Conservation (phyloP, 2,888 invertebrate species). For the Lepidochitona cinerea region DNA sequence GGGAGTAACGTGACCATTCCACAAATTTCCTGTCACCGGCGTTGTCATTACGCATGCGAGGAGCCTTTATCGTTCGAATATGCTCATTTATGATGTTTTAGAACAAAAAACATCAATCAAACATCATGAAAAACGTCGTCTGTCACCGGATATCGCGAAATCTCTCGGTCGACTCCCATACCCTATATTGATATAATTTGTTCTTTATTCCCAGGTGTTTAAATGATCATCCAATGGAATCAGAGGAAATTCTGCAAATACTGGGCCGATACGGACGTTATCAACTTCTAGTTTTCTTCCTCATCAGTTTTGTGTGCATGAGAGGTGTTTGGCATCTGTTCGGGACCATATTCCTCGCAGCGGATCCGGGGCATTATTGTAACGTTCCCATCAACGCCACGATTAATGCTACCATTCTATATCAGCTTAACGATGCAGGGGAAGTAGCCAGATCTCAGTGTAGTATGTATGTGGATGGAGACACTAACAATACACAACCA, state of each 20-base stretch:
- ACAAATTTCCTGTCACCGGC: too few species aligned
- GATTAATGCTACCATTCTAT: slow-evolving; percentile 6
- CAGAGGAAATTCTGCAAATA: slow-evolving; percentile 36
- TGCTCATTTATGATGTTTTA: too few species aligned
- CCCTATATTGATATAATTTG: too few species aligned
- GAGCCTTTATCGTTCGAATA: too few species aligned
- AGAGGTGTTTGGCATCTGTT: slow-evolving; percentile 57
- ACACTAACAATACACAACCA: neutral
- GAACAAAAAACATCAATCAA: too few species aligned
- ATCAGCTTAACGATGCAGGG: neutral
- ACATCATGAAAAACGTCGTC: too few species aligned
- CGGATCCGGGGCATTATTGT: slow-evolving; percentile 47
- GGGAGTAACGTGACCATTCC: too few species aligned
- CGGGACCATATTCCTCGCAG: slow-evolving; percentile 32
- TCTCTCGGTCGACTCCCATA: too few species aligned
- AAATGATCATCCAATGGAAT: neutral
- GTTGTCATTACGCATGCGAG: too few species aligned
- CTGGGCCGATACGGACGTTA: slow-evolving; percentile 42
- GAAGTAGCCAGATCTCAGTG: neutral
- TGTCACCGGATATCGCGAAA: too few species aligned
- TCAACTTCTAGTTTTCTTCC: slow-evolving; percentile 40
- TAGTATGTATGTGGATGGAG: neutral
- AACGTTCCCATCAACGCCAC: slow-evolving; percentile 12
- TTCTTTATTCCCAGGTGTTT: neutral
- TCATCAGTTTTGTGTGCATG: slow-evolving; percentile 48